A percentile compares a stretch with the other conserved stretches of the same genome.
Conservation (phyloP, 92 coral and sea anemone species). For the Plumapathes pennacea region DNA sequence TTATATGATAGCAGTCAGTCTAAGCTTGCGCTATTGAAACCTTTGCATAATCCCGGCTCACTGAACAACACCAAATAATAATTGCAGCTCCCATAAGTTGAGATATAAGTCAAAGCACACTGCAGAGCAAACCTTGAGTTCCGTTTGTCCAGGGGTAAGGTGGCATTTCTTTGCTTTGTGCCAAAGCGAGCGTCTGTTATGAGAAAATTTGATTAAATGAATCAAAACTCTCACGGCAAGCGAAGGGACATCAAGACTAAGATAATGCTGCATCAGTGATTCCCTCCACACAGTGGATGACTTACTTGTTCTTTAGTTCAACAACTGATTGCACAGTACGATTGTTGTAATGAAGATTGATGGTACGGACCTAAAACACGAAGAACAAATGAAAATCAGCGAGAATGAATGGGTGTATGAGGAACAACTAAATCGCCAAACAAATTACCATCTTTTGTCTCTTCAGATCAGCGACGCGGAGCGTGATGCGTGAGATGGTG, state of each 20-base stretch:
- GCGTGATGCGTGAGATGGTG: slow-evolving; percentile 91
- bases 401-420: no score
- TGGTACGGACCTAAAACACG: slow-evolving; percentile 74
- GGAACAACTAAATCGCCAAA: no score
- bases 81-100: no score
- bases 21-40: no score
- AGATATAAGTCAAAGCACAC: no score
- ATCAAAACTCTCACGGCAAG: background rate
- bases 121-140: slow-evolving; percentile 87
- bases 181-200: slow-evolving; percentile 80
- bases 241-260: no score
- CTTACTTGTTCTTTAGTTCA: slow-evolving; percentile 95
- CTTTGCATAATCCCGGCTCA: no score
- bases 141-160: slow-evolving; percentile 97
- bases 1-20: no score
- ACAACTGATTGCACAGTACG: slow-evolving; percentile 97
- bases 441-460: slow-evolving; percentile 92
- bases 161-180: slow-evolving; percentile 98
- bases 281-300: no score
- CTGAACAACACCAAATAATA: no score
- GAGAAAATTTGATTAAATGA: background rate
- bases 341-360: slow-evolving; percentile 95
- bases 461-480: slow-evolving; percentile 94
- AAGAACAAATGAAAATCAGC: background rate
- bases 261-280: no score